These are phyloP conservation scores for Chromoteleia sp. DNA, from an alignment of 2,888 invertebrate species.

Conservation along the genomic window DNA sequence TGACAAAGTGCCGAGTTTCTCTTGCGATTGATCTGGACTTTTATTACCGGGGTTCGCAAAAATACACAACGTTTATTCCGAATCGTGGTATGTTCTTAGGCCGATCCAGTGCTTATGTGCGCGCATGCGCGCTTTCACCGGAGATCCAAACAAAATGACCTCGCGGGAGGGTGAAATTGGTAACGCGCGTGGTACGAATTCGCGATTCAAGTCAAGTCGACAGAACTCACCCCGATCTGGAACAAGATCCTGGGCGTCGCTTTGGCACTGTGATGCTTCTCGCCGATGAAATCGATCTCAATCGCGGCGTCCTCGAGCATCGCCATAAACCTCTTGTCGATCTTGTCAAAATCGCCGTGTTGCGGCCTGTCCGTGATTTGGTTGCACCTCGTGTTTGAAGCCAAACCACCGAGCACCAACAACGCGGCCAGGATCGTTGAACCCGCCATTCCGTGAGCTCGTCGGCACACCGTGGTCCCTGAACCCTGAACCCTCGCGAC, in stretches of 20 bases:
- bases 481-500: conserved; percentile 63
- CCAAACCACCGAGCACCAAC: conserved; percentile 64
- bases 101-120: not conserved
- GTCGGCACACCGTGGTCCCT: conserved; percentile 37
- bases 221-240: conserved; percentile 89
- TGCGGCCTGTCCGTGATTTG: conserved; percentile 77
- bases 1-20: conserved; percentile 41
- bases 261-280: conserved; percentile 71
- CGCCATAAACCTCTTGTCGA: conserved; percentile 78
- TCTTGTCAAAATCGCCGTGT: conserved; percentile 63
- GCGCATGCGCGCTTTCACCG: conserved; percentile 44
- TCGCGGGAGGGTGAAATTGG: not conserved
- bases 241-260: conserved; percentile 88
- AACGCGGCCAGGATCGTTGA: conserved; percentile 56
- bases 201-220: too few relatives aligned
- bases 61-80: conserved; percentile 14
- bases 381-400: conserved; percentile 67
- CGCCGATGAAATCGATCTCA: conserved; percentile 81
- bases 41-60: conserved; percentile 18
- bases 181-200: not conserved
- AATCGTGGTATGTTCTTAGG: conserved; percentile 29
- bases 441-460: conserved; percentile 54
- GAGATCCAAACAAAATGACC: not conserved
- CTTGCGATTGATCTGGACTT: conserved; percentile 31
- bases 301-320: conserved; percentile 79